Percentiles rank a stretch among this genome's conserved stretches.
Conservation (phyloP, 2,888 invertebrate genomes). For the Scaeva pyrastri region DNA sequence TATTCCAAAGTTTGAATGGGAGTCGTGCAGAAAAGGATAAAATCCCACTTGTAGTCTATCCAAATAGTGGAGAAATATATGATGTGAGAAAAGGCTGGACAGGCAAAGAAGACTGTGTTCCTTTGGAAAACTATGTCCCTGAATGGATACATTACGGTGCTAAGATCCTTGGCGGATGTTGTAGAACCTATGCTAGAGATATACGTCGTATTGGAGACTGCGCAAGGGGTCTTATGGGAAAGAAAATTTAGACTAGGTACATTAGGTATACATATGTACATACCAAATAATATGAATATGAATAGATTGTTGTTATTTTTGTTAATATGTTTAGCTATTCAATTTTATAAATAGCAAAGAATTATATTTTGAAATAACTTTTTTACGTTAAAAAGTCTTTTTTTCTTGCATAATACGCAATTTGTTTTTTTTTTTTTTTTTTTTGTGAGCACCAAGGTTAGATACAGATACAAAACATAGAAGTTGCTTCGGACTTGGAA, state of each 20-base stretch:
- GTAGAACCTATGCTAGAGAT: conserved; percentile 93
- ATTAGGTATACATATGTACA: too few relatives aligned
- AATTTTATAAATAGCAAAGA: not conserved
- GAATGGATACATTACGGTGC: conserved; percentile 94
- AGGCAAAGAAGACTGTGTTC: conserved; percentile 88
- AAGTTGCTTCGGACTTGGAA: too few relatives aligned
- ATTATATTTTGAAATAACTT: not conserved
- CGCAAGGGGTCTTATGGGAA: conserved; percentile 68
- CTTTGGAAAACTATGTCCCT: conserved; percentile 89
- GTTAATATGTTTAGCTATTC: not conserved
- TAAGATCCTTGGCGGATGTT: conserved; percentile 95
- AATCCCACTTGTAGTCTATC: conserved; percentile 94
- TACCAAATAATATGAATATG: not conserved
- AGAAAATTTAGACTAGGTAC: conserved; percentile 26
- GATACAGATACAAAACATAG: too few relatives aligned
- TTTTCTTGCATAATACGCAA: too few relatives aligned
- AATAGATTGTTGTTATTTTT: not conserved
- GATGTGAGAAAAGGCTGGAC: conserved; percentile 86
- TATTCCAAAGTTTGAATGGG: conserved; percentile 86
- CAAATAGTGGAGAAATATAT: conserved; percentile 91
- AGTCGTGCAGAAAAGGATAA: conserved; percentile 82
- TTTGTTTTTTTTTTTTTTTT: too few relatives aligned
- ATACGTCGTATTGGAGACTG: conserved; percentile 88
- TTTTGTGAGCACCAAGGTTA: too few relatives aligned
- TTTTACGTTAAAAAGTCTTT: not conserved